Evolutionary conservation across 2,888 invertebrate genomes (phyloP), one percentile per base, ranked within the genome.

Genomic region (Bugula neritina): DNA sequence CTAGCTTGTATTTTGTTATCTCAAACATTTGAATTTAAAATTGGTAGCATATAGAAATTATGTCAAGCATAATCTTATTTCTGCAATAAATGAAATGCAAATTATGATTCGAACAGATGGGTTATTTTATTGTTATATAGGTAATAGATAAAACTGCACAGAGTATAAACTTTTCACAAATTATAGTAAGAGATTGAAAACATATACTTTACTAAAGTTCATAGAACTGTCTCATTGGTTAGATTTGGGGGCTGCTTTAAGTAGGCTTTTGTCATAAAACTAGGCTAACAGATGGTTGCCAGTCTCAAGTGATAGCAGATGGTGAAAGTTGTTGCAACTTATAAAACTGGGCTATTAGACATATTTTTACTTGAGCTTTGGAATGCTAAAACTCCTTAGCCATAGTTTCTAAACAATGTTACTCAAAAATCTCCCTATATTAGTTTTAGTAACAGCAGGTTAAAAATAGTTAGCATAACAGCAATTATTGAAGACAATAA

Each of bases 351-450:
- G 31, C 10, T 63, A 63, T 27, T 57, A 63, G 63, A 63, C 2
- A 63, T n/a, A 31, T 63, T 63, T 55, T 63, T n/a, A 27, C 63
- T 63, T 31, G 63, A 63, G 63, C 63, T 63, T 63, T 63, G 63
- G 63, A 63, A 63, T 63, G 63, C 63, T 63, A 63, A 63, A 63
- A 63, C 63, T 63, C 63, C 63, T 63, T 63, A 63, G 63, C 63
- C 57, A 21, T 63, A 63, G 63, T 63, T 43, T 43, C 10, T 17
- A 43, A 17, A 43, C 43, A 43, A 43, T 17, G 5, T 43, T 43
- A 43, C 43, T 43, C 43, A 43, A 43, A 43, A 43, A 5, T 43
- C 43, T 10, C 43, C 5, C 10, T 43, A 43, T 5, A 5, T 10
- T 43, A 43, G 17, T 5, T 43, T 10, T 43, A 17, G 43, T 17